Percentiles rank a stretch among this genome's conserved stretches.
Evolutionary conservation across 2,113 vertebrate species (phyloP).

Genomic region (Calypte anna): DNA sequence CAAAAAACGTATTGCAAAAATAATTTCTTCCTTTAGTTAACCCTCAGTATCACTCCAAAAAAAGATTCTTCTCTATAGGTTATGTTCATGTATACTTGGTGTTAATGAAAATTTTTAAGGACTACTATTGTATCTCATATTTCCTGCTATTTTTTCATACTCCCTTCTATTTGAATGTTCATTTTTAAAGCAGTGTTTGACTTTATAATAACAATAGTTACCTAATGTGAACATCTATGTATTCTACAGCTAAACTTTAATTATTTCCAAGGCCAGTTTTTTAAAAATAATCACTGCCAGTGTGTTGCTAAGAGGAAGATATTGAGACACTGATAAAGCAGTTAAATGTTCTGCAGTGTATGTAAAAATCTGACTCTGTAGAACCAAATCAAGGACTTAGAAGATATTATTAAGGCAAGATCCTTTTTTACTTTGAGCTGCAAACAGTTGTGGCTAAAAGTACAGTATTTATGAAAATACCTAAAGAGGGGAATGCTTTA

Average conservation of each 20-base stretch:
- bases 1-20: neutral
- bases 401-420: constrained; percentile 17
- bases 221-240: neutral
- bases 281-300: constrained; percentile 83
- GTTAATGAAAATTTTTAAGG: neutral
- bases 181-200: constrained; percentile 14
- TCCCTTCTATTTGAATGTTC: neutral
- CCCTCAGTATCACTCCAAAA: neutral
- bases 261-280: constrained; percentile 69
- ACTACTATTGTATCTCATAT: neutral
- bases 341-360: constrained; percentile 71
- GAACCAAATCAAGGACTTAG: constrained; percentile 57
- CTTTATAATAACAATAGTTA: neutral
- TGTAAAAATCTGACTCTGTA: constrained; percentile 77
- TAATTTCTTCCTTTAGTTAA: neutral
- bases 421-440: neutral
- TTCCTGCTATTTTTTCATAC: neutral
- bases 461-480: constrained; percentile 6
- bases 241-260: constrained; percentile 60
- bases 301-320: constrained; percentile 77
- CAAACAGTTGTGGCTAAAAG: neutral
- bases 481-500: neutral
- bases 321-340: constrained; percentile 82
- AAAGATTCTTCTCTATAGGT: neutral
- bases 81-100: neutral